Percentiles rank a stretch among this genome's conserved stretches.
These are phyloP conservation scores for Philhelius pedissequus DNA, from an alignment of 2,888 invertebrate genomes.

Conservation along the genomic window DNA sequence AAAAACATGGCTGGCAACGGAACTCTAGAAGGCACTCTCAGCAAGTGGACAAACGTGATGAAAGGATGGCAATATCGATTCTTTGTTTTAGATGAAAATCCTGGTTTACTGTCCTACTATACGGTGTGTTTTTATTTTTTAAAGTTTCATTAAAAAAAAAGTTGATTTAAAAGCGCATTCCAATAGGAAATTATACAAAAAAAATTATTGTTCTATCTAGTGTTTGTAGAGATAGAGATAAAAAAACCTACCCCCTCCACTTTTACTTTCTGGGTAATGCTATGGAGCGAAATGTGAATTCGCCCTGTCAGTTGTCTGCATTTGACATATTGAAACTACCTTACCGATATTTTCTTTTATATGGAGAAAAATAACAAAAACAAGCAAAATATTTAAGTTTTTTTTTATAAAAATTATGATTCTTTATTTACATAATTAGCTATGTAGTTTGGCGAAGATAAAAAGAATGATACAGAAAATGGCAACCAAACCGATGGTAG, in stretches of 20 bases:
- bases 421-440: too few species aligned
- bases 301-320: constrained; percentile 5
- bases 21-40: constrained; percentile 77
- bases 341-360: neutral
- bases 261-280: neutral
- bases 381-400: neutral
- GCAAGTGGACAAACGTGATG: constrained; percentile 79
- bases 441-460: neutral
- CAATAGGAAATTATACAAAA: neutral
- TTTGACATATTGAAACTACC: neutral
- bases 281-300: neutral
- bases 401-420: neutral
- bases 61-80: constrained; percentile 99
- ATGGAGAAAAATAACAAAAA: neutral
- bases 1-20: constrained; percentile 69
- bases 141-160: neutral
- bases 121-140: constrained; percentile 86
- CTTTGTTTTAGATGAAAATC: constrained; percentile 98
- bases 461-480: neutral
- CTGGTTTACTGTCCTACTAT: constrained; percentile 97
- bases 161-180: constrained; percentile 1
- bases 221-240: neutral
- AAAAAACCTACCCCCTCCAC: neutral
- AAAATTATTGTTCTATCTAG: too few species aligned
- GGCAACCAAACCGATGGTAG: neutral